A percentile compares a stretch with the other conserved stretches of the same genome.
Evolutionary conservation across 2,113 vertebrate genomes (phyloP).

Genomic region (Tonatia bakeri): DNA sequence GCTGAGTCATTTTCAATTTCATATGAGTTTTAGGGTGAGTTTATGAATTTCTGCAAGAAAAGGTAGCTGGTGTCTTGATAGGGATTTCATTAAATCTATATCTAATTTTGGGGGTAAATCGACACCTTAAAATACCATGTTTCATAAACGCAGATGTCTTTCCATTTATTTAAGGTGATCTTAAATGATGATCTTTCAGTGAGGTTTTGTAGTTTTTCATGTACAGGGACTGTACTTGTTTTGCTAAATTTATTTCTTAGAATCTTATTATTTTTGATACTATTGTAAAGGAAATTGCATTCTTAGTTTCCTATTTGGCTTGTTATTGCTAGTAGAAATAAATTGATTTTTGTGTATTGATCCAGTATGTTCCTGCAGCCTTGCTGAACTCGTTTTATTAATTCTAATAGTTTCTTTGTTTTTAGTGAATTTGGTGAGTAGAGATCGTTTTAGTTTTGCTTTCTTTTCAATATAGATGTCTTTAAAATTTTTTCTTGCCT

Average conservation of each 20-base stretch:
- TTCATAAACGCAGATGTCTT: neutral
- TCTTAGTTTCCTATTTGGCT: neutral
- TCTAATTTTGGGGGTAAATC: neutral
- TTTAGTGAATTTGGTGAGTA: neutral
- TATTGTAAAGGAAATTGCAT: neutral
- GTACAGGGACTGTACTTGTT: neutral
- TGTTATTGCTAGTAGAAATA: neutral
- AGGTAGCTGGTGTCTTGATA: neutral
- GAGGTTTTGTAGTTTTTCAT: neutral
- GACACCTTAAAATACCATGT: neutral
- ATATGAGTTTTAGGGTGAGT: neutral
- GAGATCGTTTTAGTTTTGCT: neutral
- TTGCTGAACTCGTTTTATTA: neutral
- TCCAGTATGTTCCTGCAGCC: neutral
- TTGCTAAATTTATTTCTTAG: neutral
- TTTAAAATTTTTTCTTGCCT: neutral
- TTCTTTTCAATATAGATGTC: neutral
- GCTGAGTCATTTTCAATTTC: neutral
- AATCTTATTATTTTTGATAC: neutral
- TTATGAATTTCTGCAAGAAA: neutral
- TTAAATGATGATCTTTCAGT: neutral
- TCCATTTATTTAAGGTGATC: neutral
- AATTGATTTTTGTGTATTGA: neutral
- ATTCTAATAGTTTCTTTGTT: neutral
- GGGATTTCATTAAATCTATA: neutral